Evolutionary conservation across 2,797 vertebrate species (phyloP), one percentile per base, ranked within the genome.

Genomic region (Distichodus sexfasciatus): DNA sequence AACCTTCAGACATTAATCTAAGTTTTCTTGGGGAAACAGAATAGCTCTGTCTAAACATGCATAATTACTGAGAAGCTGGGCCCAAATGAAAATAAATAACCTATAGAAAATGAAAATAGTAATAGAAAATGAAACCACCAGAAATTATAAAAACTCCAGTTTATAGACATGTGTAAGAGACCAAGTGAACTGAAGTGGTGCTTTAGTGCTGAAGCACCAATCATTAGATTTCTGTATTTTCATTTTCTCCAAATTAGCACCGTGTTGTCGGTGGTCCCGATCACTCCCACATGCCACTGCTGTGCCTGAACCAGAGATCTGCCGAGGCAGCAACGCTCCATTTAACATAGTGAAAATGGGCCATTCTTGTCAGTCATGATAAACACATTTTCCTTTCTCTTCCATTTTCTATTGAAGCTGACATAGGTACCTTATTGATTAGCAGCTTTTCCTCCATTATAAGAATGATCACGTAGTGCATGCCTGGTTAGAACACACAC

Each of bases 401-500:
- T 53, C 8, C 2, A 2, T 3, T 21, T 59, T 50, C 31, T 47
- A n/a, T 58, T 38, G 44, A 50, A 55, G 60, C 57, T 77, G 72
- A 53, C 9, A 36, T 14, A 8, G 26, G 55, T 63, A 31, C 62
- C 54, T 24, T 64, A 38, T 53, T 71, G 19, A 11, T 28, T 11
- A 40, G 54, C 66, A 24, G 31, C 71, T 65, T 55, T 44, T 59
- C 26, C 26, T n/a, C 66, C 19, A 24, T 50, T 55, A 33, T 64
- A 31, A 66, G 69, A 64, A 62, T 33, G 47, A 12, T 3, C 14
- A 57, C 6, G 23, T 28, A 55, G 60, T 26, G 21, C 7, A 29
- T 60, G 76, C 70, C 38, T 71, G 77, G 54, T 41, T 68, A 80
- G 81, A 66, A 65, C 8, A 57, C 66, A 79, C 33, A 17, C 29